Conservation (phyloP, 2,797 vertebrate species). For the Jordanella pulchra region DNA sequence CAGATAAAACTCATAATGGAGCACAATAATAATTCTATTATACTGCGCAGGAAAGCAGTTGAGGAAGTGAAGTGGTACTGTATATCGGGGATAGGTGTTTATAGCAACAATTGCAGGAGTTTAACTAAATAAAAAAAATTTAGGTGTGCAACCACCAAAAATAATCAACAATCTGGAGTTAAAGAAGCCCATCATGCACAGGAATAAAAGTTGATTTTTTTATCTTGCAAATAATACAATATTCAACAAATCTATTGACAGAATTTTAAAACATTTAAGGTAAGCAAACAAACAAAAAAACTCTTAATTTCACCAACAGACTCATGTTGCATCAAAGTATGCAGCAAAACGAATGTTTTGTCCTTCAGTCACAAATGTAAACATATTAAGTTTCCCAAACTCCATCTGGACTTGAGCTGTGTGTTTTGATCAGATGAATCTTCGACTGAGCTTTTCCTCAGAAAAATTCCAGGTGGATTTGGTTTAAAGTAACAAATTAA, state of each 20-base stretch:
- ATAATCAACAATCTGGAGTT: background rate
- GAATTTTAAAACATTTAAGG: too few species aligned
- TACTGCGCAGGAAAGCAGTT: background rate
- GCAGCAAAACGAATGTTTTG: too few species aligned
- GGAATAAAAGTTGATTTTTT: background rate
- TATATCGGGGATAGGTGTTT: background rate
- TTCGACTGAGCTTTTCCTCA: too few species aligned
- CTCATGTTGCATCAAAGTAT: too few species aligned
- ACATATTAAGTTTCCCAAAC: too few species aligned
- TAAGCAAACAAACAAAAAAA: too few species aligned
- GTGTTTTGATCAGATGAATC: too few species aligned
- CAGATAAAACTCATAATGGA: constrained; percentile 38
- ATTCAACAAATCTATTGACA: background rate
- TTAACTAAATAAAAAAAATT: background rate
- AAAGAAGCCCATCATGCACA: background rate
- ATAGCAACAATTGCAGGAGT: background rate
- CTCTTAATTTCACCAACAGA: too few species aligned
- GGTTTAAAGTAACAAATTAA: too few species aligned
- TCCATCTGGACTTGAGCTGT: too few species aligned
- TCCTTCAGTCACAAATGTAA: too few species aligned
- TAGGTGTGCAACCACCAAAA: background rate
- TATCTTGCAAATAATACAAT: background rate
- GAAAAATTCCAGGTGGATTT: too few species aligned
- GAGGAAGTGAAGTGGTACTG: background rate
- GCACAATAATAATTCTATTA: background rate